Evolutionary conservation across 2,797 vertebrate genomes (phyloP).

Genomic region (Peromyscus aztecus): DNA sequence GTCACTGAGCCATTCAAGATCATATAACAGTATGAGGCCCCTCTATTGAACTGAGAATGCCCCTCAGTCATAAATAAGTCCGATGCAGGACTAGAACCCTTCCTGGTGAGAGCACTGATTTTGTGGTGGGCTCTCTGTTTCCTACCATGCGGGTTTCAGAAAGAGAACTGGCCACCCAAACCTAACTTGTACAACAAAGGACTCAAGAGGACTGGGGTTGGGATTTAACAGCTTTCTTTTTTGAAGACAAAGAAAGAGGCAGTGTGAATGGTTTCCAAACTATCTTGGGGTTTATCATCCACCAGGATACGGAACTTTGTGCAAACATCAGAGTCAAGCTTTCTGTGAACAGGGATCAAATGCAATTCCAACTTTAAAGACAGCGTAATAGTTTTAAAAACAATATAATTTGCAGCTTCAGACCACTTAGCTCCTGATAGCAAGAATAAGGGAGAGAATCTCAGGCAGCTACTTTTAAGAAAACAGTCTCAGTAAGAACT

Average conservation of each 20-base stretch:
- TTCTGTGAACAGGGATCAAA: constrained; percentile 23
- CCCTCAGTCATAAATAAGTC: neutral
- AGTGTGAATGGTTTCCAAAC: constrained; percentile 29
- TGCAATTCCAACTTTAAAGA: constrained; percentile 56
- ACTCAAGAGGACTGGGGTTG: neutral
- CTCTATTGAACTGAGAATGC: constrained; percentile 20
- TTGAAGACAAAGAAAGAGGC: constrained; percentile 34
- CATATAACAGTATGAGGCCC: constrained; percentile 12
- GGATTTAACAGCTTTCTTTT: neutral
- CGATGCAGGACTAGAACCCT: neutral
- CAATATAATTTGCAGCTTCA: neutral
- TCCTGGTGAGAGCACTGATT: neutral
- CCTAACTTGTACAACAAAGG: neutral
- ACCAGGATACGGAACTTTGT: neutral
- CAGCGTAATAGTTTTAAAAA: neutral
- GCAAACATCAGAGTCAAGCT: neutral
- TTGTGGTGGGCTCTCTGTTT: constrained; percentile 28
- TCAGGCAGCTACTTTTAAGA: constrained; percentile 38
- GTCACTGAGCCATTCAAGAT: constrained; percentile 10
- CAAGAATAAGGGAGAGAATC: constrained; percentile 1
- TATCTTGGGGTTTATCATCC: neutral
- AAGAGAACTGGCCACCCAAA: constrained; percentile 2
- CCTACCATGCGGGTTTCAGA: neutral
- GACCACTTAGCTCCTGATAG: constrained; percentile 18
- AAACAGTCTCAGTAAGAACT: constrained; percentile 45